Conservation (phyloP, 2,888 invertebrate genomes). For the Ophion obscuratus region DNA sequence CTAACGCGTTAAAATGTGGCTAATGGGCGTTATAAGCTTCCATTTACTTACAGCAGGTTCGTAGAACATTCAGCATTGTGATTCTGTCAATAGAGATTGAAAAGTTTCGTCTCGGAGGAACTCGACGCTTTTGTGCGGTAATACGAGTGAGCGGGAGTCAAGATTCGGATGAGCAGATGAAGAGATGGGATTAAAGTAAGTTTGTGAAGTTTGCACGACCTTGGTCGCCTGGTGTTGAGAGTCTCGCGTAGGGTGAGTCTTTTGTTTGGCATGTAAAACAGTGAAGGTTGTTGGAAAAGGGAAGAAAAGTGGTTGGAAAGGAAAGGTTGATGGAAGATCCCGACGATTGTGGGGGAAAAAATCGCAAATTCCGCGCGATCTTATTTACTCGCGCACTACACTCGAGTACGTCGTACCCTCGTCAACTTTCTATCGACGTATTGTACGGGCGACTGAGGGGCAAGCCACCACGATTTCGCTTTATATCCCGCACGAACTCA, state of each 20-base stretch:
- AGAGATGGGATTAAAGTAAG: neutral
- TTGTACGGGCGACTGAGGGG: constrained; percentile 76
- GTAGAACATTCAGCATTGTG: constrained; percentile 72
- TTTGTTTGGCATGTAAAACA: neutral
- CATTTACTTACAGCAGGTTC: constrained; percentile 76
- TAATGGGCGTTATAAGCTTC: constrained; percentile 5
- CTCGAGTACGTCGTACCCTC: constrained; percentile 29
- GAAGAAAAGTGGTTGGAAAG: neutral
- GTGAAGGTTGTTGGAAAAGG: neutral
- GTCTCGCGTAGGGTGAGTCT: too few relatives aligned
- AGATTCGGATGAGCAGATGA: neutral
- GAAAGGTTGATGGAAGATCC: neutral
- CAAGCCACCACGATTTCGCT: constrained; percentile 74
- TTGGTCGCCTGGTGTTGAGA: neutral
- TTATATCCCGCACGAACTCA: constrained; percentile 74
- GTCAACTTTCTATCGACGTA: constrained; percentile 45
- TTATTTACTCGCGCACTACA: constrained; percentile 26
- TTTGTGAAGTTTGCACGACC: too few relatives aligned
- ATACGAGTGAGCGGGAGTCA: too few relatives aligned
- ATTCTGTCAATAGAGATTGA: neutral
- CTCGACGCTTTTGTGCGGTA: neutral
- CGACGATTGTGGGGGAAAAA: neutral
- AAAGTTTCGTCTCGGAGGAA: neutral
- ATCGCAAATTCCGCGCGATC: neutral
- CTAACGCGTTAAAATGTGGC: neutral